Conservation (phyloP, 2,888 invertebrate genomes). For the Drosophila mimetica region DNA sequence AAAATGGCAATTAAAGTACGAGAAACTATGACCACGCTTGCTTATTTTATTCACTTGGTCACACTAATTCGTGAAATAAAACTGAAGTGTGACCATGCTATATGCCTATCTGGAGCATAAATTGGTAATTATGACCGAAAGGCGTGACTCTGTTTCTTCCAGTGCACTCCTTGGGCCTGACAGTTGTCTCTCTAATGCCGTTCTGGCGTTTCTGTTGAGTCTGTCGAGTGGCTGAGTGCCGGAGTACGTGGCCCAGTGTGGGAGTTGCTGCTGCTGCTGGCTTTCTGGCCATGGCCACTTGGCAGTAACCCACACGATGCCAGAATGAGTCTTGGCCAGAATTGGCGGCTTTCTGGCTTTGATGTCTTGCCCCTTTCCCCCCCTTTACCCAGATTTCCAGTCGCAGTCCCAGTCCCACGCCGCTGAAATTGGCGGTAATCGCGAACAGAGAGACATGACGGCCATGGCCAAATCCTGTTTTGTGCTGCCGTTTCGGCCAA, state of each 20-base stretch:
- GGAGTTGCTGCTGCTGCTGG: slow-evolving; percentile 30
- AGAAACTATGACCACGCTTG: no score
- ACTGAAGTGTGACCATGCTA: not conserved
- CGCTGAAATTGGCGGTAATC: slow-evolving; percentile 27
- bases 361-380: slow-evolving; percentile 24
- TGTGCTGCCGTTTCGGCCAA: slow-evolving; percentile 8
- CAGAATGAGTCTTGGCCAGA: slow-evolving; percentile 50
- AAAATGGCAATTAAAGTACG: no score
- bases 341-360: slow-evolving; percentile 56
- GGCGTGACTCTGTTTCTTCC: not conserved
- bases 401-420: slow-evolving; percentile 23
- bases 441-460: slow-evolving; percentile 33
- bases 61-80: not conserved
- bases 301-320: slow-evolving; percentile 55
- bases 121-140: no score
- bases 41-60: not conserved
- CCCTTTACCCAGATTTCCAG: not conserved
- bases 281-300: slow-evolving; percentile 57
- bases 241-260: slow-evolving; percentile 36
- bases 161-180: slow-evolving; percentile 7
- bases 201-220: not conserved
- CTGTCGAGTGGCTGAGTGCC: slow-evolving; percentile 13
- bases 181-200: slow-evolving; percentile 13
- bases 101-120: no score
- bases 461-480: slow-evolving; percentile 50